These are phyloP conservation scores for Hiodon alosoides DNA, from an alignment of 2,113 vertebrate genomes.

Conservation along the genomic window DNA sequence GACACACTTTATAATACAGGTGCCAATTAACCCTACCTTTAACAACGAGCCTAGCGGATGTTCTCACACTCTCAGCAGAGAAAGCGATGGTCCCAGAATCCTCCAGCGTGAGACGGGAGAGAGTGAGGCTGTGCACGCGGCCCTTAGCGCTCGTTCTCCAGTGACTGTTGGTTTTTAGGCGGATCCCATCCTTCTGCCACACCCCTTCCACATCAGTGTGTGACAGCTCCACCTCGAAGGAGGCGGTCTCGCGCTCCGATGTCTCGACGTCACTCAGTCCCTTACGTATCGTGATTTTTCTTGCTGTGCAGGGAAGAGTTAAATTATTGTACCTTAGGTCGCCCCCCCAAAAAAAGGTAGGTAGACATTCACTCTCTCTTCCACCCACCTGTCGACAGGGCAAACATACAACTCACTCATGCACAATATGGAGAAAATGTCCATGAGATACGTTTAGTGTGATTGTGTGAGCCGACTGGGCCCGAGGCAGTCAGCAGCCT, in stretches of 20 bases:
- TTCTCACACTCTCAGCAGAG: constrained; percentile 72
- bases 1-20: too few relatives aligned
- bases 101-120: constrained; percentile 71
- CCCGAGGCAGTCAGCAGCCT: too few relatives aligned
- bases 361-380: too few relatives aligned
- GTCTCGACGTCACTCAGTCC: constrained; percentile 71
- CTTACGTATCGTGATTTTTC: constrained; percentile 68
- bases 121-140: constrained; percentile 67
- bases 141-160: constrained; percentile 68
- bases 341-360: too few relatives aligned
- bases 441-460: too few relatives aligned
- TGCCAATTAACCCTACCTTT: constrained; percentile 56
- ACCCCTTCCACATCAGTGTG: constrained; percentile 72
- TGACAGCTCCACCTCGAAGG: constrained; percentile 83
- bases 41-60: constrained; percentile 70
- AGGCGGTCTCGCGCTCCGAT: constrained; percentile 74
- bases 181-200: constrained; percentile 83
- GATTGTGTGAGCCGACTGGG: too few relatives aligned
- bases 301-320: constrained; percentile 55
- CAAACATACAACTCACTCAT: too few relatives aligned
- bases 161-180: constrained; percentile 69
- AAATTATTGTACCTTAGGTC: too few relatives aligned
- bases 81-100: constrained; percentile 80
- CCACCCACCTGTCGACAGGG: too few relatives aligned
- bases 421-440: too few relatives aligned